Conservation (phyloP, 2,113 vertebrate genomes). For the Varanus salvator region DNA sequence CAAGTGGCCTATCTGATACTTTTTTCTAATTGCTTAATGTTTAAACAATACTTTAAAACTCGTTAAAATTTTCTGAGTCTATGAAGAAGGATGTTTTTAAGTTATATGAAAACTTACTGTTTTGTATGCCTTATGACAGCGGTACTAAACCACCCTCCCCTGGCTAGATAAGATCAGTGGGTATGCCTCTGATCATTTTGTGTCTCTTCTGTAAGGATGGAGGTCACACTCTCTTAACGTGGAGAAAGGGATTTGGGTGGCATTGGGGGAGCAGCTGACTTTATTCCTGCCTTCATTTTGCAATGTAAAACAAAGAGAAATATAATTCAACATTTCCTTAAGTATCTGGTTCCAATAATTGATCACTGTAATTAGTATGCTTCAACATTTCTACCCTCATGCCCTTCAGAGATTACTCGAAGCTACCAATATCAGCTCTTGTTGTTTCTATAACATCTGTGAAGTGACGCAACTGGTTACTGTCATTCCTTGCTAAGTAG, state of each 20-base stretch:
- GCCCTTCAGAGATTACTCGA: background rate
- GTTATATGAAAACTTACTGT: background rate
- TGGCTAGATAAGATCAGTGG: no score
- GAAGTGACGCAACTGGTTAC: background rate
- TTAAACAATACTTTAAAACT: background rate
- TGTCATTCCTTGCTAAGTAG: background rate
- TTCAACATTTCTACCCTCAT: background rate
- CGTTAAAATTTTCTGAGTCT: background rate
- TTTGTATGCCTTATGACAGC: background rate
- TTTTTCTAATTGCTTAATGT: background rate
- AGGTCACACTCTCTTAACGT: no score
- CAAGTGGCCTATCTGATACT: background rate
- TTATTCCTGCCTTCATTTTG: background rate
- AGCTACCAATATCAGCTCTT: background rate
- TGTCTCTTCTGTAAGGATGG: no score
- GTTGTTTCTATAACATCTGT: background rate
- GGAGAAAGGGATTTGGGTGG: no score
- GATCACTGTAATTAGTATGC: background rate
- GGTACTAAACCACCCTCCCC: no score
- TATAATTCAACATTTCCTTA: background rate
- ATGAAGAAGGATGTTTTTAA: background rate
- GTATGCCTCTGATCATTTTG: no score
- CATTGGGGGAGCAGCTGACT: no score
- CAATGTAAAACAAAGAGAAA: background rate
- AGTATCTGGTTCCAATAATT: background rate